Evolutionary conservation across 2,113 vertebrate species (phyloP), one percentile per base, ranked within the genome.

Genomic region (Prietella phreatophila): DNA sequence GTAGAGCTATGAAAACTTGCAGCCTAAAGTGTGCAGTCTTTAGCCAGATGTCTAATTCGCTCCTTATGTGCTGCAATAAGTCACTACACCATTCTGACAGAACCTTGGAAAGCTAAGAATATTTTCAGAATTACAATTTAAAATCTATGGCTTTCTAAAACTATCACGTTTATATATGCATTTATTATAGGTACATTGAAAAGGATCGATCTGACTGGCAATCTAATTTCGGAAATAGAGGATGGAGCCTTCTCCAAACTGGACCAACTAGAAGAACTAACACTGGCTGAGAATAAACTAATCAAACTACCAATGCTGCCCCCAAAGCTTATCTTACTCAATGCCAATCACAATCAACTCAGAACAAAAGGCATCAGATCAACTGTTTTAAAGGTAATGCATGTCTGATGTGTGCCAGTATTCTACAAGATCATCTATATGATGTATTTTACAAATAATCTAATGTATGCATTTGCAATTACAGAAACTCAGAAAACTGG

Each of bases 231-330:
- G 89, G 97, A 97, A 83, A 98, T 99, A 91, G 97, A 99, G 89
- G 97, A 98, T 0, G 95, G 94, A 84, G 96, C 97, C 82, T 98
- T 99, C 91, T 96, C 96, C 88, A 97, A 96, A 90, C 96, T 99
- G 58, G 85, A 92, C 67, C 87, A 96, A 81, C 91, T 99, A 25
- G 97, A 98, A 93, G 97, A 99, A 93, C 96, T 99, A 87, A 94
- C 91, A 76, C 95, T 99, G 69, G 94, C 96, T 92, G 96, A 97
- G 92, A 99, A 98, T 89, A 94, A 87, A 89, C 94, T 99, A 90
- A 27, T 95, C 67, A 98, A 94, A 90, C 95, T 99, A 88, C 97
- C 97, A 79, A 93, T 94, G 93, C 95, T 99, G 91, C 97, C 97
- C 87, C 79, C 91, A 76, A 97, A 96, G 58, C 94, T 98, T 39